These are phyloP conservation scores for Pempheris klunzingeri DNA, from an alignment of 2,797 vertebrate species.

Conservation along the genomic window DNA sequence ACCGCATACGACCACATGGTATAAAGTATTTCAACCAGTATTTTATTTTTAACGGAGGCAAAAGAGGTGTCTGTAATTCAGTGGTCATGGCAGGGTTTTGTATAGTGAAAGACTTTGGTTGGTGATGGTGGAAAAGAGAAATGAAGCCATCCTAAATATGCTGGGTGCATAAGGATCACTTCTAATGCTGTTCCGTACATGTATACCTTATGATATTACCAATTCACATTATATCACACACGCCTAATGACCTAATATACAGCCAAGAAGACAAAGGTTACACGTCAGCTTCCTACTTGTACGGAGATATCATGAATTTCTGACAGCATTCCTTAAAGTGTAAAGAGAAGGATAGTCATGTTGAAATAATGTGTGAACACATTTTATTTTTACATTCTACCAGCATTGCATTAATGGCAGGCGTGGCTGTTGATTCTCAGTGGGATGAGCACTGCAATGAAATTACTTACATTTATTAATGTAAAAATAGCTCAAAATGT, in stretches of 20 bases:
- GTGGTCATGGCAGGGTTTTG: not conserved
- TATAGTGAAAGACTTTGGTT: not conserved
- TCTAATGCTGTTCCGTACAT: too few species aligned
- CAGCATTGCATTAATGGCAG: not conserved
- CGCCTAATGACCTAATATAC: not conserved
- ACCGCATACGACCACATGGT: conserved; percentile 8
- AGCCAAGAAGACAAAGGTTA: not conserved
- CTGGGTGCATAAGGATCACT: not conserved
- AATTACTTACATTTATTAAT: not conserved
- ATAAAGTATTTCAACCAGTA: conserved; percentile 7
- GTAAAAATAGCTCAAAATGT: too few species aligned
- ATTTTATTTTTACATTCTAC: too few species aligned
- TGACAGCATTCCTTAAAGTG: too few species aligned
- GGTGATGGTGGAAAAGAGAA: not conserved
- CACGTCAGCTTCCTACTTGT: not conserved
- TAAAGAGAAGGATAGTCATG: too few species aligned
- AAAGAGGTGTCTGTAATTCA: not conserved
- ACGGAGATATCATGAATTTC: not conserved
- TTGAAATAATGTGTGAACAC: too few species aligned
- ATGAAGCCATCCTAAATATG: not conserved
- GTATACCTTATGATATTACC: not conserved
- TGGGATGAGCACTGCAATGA: not conserved
- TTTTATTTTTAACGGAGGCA: conserved; percentile 14
- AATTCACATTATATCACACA: too few species aligned
- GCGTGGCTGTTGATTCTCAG: not conserved